Base-by-base conservation (phyloP, 2,888 invertebrate species). In the Ectemnius cavifrons region DNA sequence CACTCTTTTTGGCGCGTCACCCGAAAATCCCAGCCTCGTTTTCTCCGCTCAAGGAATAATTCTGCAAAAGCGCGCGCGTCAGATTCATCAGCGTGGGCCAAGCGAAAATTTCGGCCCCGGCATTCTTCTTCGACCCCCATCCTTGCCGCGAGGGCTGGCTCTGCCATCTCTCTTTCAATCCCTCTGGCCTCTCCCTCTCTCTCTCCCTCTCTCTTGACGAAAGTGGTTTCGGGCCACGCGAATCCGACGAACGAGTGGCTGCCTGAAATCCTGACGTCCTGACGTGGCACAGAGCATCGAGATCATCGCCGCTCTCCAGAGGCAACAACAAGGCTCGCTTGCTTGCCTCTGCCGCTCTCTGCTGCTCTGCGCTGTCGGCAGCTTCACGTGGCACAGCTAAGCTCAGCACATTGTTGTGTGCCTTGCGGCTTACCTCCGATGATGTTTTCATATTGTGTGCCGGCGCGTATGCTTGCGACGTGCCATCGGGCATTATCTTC, bases 381-480 rank as follows among this genome's bases (percentile, higher is more conserved):
- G 75, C 66, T 67, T 76, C 79, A 65, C 80, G 71, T 61, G 71
- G 65, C 74, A 49, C 60, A 77, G 86, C 87, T 85, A 86, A 88
- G 86, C 89, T 90, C 91, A 89, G 90, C 91, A 89, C 89, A 90
- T 90, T 90, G 86, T 86, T 90, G 89, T 91, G 85, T 91, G 85
- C 88, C 84, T 81, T 84, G 79, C 85, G 87, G 91, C 89, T 91
- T 88, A 88, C 85, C 83, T 80, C 85, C 87, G 87, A 88, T 86
- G 88, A 88, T 88, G 88, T 90, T 90, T 90, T 90, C 90, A 90
- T 90, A 90, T 90, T 86, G 89, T 88, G 85, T 74, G 69, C 73
- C 64, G 71, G 65, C 69, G 77, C 68, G 75, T 82, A 78, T 80
- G 76, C 69, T 73, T 68, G 82, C 67, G 73, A 65, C 72, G 74